Evolutionary conservation across 1,140 invertebrate species (phyloP), one percentile per base, ranked within the genome.

Genomic region (Aphidius ervi): DNA sequence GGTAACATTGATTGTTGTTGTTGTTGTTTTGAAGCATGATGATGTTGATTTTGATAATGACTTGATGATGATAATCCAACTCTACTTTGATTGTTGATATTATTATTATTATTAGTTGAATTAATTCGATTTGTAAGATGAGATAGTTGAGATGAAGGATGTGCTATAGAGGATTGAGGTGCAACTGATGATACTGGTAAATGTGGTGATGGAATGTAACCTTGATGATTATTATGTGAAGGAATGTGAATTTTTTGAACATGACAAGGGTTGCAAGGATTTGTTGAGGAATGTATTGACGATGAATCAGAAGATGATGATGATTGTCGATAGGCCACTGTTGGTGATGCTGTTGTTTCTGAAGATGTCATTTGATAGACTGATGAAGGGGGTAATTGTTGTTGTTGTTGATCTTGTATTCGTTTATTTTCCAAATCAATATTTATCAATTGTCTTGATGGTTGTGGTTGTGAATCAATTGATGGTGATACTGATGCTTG

Each of bases 131-230:
- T 68, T 62, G 68, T 54, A 50, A 67, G 66, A 45, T 70, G 70
- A 6, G 67, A 4, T 23, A 54, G 5, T 9, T 59, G 55, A 1
- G 57, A 39, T 5, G 61, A 31, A 2, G 61, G 23, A 31, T 31
- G 23, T 31, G 23, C 58, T 41, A 56, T 5, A 20, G 63, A 62
- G 9, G 46, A 47, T 2, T 58, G 50, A 39, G 53, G 46, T 16
- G 61, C 46, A 9, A 59, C 49, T 23, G 64, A 58, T 37, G 56
- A 48, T 7, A 59, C 50, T 39, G 72, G 65, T 55, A 72, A 58
- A 66, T 75, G 75, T n/a, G 71, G 64, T 41, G 73, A 67, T 59
- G 76, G 74, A 75, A 77, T 76, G 71, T 76, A 75, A 62, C 68
- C 66, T 63, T 72, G 69, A 70, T 72, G 68, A 67, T 70, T 75